Conservation (phyloP, 2,113 vertebrate species). For the Tragelaphus scriptus region DNA sequence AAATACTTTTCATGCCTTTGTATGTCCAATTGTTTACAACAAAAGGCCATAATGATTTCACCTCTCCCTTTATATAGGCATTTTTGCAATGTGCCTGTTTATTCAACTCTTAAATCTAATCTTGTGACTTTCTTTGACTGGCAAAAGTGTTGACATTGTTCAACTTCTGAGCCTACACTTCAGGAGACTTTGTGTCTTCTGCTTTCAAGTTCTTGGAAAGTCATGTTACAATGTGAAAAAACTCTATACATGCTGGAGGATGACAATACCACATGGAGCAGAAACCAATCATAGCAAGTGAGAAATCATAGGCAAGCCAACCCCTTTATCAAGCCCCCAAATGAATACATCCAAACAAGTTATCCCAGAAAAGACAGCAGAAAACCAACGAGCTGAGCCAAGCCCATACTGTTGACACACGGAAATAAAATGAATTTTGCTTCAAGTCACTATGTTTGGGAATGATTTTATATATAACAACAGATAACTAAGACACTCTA, state of each 20-base stretch:
- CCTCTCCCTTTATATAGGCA: background rate
- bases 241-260: background rate
- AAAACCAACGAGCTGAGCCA: background rate
- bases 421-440: background rate
- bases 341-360: background rate
- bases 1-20: background rate
- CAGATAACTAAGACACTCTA: background rate
- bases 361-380: background rate
- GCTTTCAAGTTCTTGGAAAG: background rate
- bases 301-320: background rate
- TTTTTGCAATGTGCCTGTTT: background rate
- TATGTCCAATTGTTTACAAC: background rate
- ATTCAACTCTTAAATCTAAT: background rate
- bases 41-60: background rate
- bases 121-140: background rate
- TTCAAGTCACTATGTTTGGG: background rate
- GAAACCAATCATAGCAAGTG: background rate
- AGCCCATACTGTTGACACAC: background rate
- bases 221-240: background rate
- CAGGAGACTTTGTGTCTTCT: background rate
- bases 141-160: background rate
- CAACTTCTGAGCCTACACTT: background rate
- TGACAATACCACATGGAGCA: background rate
- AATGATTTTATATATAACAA: background rate
- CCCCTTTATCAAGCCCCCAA: background rate